Base-by-base conservation (phyloP, 2,797 vertebrate species). In the Channa striata region DNA sequence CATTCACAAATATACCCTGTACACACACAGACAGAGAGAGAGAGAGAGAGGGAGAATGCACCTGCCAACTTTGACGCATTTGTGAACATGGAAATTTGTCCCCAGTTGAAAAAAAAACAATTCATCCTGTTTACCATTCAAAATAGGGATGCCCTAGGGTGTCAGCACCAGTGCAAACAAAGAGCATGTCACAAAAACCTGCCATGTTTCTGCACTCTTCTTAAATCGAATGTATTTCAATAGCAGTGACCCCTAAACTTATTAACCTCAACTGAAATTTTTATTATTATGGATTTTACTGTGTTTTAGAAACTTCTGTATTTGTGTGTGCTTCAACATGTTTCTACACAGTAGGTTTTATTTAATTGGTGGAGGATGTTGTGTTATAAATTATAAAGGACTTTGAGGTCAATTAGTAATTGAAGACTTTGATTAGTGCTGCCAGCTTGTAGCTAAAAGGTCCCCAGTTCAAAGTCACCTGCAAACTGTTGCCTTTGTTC, bases 51-150 rank as follows among this genome's bases (percentile, higher is more conserved):
- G n/a, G n/a, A n/a, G n/a, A n/a, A n/a, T n/a, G n/a, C n/a, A 72
- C 73, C 74, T 80, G 74, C 44, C 9, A 53, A 30, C 30, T 54
- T 5, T 65, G 60, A 81, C 17, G 49, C 40, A 73, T 42, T 72
- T 69, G 37, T 66, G n/a, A 17, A 65, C 42, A 77, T 50, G 25
- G 25, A 73, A 64, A 79, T 54, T 17, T 65, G 52, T 44, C 54
- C 37, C 63, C 69, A 40, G 48, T n/a, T 21, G 30, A 23, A 65
- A 44, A 23, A 60, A 39, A 14, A 30, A 30, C 25, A 52, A 19
- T 47, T 60, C 59, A 58, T 69, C 62, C 63, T 77, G 58, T 39
- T 37, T 62, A 49, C 76, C 37, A 56, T 43, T 71, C 37, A 60
- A 36, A 71, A 71, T 44, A 69, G 17, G 34, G 51, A 63, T 7